These are phyloP conservation scores for Clistopyga incitator DNA, from an alignment of 2,888 invertebrate genomes.

Conservation along the genomic window DNA sequence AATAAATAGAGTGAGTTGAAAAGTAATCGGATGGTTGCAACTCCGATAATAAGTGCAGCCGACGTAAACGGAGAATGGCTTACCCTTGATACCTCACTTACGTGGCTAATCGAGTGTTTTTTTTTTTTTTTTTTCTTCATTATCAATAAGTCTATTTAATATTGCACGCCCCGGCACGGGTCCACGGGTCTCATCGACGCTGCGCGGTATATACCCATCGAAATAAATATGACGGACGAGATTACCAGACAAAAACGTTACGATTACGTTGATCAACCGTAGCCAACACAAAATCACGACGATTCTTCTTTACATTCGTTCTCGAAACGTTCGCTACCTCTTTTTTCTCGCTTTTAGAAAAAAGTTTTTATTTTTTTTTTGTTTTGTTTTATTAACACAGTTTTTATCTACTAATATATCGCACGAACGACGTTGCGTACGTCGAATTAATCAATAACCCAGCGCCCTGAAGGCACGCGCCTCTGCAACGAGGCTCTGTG, in stretches of 20 bases:
- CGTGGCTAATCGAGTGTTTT: conserved; percentile 65
- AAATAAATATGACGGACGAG: conserved; percentile 65
- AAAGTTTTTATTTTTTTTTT: conserved; percentile 45
- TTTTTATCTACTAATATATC: conserved; percentile 61
- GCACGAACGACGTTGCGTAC: conserved; percentile 51
- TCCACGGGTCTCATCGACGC: conserved; percentile 47
- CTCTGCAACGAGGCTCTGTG: conserved; percentile 62
- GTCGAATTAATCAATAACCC: conserved; percentile 60
- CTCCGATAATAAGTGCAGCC: conserved; percentile 43
- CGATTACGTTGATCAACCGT: conserved; percentile 38
- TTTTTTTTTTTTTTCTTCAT: conserved; percentile 51
- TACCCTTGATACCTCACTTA: conserved; percentile 70
- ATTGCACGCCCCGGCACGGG: conserved; percentile 84
- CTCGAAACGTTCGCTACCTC: conserved; percentile 50
- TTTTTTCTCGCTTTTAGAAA: conserved; percentile 49
- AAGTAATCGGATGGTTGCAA: no score
- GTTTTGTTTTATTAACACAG: conserved; percentile 61
- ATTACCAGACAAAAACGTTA: conserved; percentile 60
- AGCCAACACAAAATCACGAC: conserved; percentile 23
- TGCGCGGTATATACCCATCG: conserved; percentile 60
- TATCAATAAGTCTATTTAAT: conserved; percentile 79
- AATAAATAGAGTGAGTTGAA: no score
- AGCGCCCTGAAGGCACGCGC: conserved; percentile 57
- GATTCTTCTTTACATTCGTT: conserved; percentile 37
- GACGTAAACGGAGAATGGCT: conserved; percentile 63